Conservation (phyloP, 1,140 invertebrate species). For the Megalopta genalis region DNA sequence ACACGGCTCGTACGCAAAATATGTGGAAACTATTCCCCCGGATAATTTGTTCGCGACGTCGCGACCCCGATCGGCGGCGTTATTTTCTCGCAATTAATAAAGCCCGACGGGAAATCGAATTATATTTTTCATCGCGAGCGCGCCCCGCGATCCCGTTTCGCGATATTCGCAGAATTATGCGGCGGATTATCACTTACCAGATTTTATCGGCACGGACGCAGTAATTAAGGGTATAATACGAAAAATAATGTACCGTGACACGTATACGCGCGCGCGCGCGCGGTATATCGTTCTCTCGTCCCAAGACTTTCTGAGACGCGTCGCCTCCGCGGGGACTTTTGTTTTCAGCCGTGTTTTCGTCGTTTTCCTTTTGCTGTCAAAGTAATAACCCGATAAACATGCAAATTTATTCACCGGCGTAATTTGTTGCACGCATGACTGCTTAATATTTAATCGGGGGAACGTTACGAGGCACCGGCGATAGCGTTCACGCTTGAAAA, state of each 20-base stretch:
- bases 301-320: conserved; percentile 4
- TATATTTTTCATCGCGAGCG: not conserved
- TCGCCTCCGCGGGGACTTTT: conserved; percentile 7
- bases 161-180: not conserved
- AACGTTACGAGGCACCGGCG: conserved; percentile 2
- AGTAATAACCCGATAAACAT: conserved; percentile 59
- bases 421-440: conserved; percentile 44
- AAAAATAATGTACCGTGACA: not conserved
- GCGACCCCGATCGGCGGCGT: too few species aligned
- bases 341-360: conserved; percentile 21
- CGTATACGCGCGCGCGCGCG: not conserved
- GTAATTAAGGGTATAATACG: conserved; percentile 6
- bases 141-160: not conserved
- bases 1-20: too few species aligned
- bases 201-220: not conserved
- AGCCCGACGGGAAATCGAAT: not conserved
- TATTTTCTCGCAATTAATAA: not conserved
- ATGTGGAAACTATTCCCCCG: too few species aligned
- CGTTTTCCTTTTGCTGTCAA: conserved; percentile 23
- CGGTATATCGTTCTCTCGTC: not conserved
- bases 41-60: too few species aligned
- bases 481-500: conserved; percentile 22
- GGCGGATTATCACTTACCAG: not conserved
- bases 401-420: conserved; percentile 54
- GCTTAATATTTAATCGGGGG: conserved; percentile 41